phyloP scores from a whole-genome alignment of 2,888 invertebrate species.

The Drosophila pseudotakahashii region DNA sequence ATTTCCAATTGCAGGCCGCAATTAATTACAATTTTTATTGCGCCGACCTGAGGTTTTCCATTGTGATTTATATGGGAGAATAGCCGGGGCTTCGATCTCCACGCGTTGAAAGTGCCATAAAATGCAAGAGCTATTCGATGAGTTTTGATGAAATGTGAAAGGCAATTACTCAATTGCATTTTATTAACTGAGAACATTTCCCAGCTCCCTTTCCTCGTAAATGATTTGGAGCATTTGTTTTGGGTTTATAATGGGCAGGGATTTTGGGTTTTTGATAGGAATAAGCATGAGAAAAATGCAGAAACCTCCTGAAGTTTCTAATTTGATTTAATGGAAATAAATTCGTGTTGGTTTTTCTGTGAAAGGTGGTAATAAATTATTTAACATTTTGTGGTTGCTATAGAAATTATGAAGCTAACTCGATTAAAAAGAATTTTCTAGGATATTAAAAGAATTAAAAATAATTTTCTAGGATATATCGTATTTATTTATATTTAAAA shows the following conservation, averaged over 20 bases:
- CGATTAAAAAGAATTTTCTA: no score
- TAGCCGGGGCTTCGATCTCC: conserved; percentile 31
- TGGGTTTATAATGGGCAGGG: conserved; percentile 6
- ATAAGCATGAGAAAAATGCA: conserved; percentile 4
- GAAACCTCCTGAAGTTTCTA: not conserved
- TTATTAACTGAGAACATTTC: conserved; percentile 64
- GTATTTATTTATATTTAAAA: no score
- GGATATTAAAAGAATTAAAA: no score
- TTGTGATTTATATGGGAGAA: conserved; percentile 74
- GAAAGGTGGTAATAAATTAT: conserved; percentile 18
- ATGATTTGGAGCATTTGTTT: conserved; percentile 28
- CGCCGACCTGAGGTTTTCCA: conserved; percentile 59
- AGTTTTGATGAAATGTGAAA: conserved; percentile 66
- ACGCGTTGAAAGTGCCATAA: conserved; percentile 63
- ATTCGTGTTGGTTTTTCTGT: conserved; percentile 13
- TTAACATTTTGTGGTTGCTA: not conserved
- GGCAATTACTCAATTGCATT: conserved; percentile 69
- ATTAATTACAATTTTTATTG: conserved; percentile 78
- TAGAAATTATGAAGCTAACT: no score
- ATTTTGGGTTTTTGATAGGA: not conserved
- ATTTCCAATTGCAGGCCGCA: conserved; percentile 48
- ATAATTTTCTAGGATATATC: no score
- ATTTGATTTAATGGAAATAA: conserved; percentile 23
- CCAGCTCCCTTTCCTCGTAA: conserved; percentile 10
- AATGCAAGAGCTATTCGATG: conserved; percentile 65